Percentiles rank a stretch among this genome's conserved stretches.
These are phyloP conservation scores for Mystacides longicornis DNA, from an alignment of 2,888 invertebrate species.

Conservation along the genomic window DNA sequence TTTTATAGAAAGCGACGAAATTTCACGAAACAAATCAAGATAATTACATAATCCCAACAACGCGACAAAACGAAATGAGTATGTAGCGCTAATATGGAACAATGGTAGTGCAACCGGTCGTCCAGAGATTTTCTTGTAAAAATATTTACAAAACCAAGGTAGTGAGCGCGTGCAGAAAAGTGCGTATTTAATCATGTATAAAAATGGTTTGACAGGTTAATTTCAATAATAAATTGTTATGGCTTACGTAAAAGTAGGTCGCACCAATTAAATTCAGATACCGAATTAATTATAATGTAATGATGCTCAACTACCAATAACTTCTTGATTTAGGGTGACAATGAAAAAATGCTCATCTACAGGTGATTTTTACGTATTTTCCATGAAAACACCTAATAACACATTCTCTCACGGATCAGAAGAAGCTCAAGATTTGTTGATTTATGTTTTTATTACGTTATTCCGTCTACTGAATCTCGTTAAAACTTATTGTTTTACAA, in stretches of 20 bases:
- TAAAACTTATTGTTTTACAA: no score
- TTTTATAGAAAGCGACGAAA: no score
- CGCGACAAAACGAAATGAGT: constrained; percentile 3
- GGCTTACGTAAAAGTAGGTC: constrained; percentile 21
- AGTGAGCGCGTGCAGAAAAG: constrained; percentile 22
- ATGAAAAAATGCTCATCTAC: not conserved
- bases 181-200: constrained; percentile 21
- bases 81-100: not conserved
- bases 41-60: no score
- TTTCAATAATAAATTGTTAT: constrained; percentile 45
- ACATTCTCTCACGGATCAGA: not conserved
- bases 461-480: not conserved
- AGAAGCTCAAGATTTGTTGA: not conserved
- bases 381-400: not conserved
- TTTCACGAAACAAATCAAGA: no score
- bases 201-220: constrained; percentile 46
- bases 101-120: not conserved
- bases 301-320: constrained; percentile 12
- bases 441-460: not conserved
- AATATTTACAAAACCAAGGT: constrained; percentile 6
- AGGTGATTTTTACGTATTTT: not conserved
- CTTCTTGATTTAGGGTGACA: constrained; percentile 7
- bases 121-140: not conserved
- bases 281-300: constrained; percentile 25
- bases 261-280: constrained; percentile 24